phyloP scores from a whole-genome alignment of 2,888 invertebrate species.

The Resseliella maxima region DNA sequence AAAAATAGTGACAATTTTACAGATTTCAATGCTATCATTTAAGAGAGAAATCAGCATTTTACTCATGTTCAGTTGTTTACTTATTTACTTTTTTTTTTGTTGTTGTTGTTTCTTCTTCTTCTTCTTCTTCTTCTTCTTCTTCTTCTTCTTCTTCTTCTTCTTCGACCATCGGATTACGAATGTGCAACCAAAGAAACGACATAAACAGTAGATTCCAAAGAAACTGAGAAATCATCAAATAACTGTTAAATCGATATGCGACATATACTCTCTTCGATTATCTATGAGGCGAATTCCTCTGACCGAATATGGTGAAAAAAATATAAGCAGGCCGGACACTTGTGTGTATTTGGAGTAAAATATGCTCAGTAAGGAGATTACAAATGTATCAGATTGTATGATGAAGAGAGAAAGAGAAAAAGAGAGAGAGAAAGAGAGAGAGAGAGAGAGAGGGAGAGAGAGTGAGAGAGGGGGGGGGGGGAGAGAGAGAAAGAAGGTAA shows the following conservation, averaged over 20 bases:
- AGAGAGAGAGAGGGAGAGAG: not conserved
- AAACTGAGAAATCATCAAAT: constrained; percentile 26
- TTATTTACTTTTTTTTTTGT: too few species aligned
- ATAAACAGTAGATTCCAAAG: constrained; percentile 32
- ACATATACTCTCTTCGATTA: constrained; percentile 15
- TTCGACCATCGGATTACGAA: not conserved
- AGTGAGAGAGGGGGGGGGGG: not conserved
- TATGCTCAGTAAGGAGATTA: constrained; percentile 25
- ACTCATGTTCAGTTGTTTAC: too few species aligned
- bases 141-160: not conserved
- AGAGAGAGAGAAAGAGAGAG: not conserved
- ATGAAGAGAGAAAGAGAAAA: not conserved
- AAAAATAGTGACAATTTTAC: not conserved
- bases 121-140: not conserved
- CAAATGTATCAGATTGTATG: not conserved
- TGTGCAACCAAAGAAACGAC: not conserved
- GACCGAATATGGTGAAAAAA: constrained; percentile 26
- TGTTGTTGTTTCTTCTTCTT: not conserved
- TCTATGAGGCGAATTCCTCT: constrained; percentile 13
- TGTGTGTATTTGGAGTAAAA: constrained; percentile 47
- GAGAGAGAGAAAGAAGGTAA: too few species aligned
- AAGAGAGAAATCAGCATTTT: not conserved
- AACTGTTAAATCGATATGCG: constrained; percentile 40
- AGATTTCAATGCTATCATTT: not conserved
- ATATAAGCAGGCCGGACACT: constrained; percentile 24